Percentiles rank a stretch among this genome's conserved stretches.
Conservation (phyloP, 2,888 invertebrate species). For the Anorthoa munda region DNA sequence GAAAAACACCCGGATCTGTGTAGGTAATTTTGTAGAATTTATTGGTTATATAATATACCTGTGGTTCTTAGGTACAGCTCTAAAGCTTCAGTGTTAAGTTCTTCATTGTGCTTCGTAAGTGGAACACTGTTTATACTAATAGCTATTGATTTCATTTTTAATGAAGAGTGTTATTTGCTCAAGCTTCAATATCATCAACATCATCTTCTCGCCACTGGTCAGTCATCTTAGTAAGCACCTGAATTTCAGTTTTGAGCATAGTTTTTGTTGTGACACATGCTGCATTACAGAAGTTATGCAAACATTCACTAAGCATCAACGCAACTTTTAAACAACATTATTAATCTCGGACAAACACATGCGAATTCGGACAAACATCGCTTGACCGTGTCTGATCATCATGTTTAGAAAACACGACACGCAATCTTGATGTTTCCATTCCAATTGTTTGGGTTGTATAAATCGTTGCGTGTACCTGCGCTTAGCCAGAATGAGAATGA, state of each 20-base stretch:
- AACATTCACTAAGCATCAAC: conserved; percentile 8
- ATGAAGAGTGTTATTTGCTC: not conserved
- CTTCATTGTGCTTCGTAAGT: not conserved
- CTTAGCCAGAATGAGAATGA: conserved; percentile 59
- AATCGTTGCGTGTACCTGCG: conserved; percentile 47
- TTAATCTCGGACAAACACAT: conserved; percentile 32
- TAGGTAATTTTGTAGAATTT: conserved; percentile 12
- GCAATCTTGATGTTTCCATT: conserved; percentile 64
- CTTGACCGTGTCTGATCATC: conserved; percentile 57
- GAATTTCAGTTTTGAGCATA: not conserved
- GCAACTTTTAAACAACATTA: conserved; percentile 39
- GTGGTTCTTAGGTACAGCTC: not conserved
- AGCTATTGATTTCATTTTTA: not conserved
- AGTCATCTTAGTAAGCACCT: not conserved
- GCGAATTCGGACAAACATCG: conserved; percentile 48
- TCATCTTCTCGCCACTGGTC: not conserved
- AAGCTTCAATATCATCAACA: not conserved
- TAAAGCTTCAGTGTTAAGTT: not conserved
- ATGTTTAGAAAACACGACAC: conserved; percentile 63
- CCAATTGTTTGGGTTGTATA: conserved; percentile 59
- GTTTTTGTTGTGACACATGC: not conserved
- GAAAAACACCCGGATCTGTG: conserved; percentile 57
- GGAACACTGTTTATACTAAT: not conserved
- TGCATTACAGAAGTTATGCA: not conserved
- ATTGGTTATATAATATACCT: conserved; percentile 26